Evolutionary conservation across 2,888 invertebrate species (phyloP).

Genomic region (Zaprionus lineosus): DNA sequence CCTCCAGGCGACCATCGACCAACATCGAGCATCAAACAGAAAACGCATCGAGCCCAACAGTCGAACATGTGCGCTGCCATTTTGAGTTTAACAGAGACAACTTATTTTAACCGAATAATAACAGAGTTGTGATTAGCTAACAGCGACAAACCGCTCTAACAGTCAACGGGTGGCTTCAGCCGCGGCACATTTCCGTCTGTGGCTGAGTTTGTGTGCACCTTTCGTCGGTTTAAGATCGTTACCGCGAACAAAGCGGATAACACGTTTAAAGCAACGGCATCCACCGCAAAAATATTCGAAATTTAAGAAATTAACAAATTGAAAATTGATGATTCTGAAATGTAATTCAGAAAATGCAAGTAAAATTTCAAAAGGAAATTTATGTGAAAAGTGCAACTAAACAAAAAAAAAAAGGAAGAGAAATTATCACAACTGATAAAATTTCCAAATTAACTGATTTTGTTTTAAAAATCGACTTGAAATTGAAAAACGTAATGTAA

Average conservation of each 20-base stretch:
- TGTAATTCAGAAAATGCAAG: conserved; percentile 42
- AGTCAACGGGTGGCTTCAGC: conserved; percentile 21
- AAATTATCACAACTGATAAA: conserved; percentile 16
- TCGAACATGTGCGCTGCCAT: conserved; percentile 43
- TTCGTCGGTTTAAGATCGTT: conserved; percentile 80
- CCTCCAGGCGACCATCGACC: too few relatives aligned
- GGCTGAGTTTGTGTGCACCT: conserved; percentile 79
- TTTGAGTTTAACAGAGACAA: conserved; percentile 42
- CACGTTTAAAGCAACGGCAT: conserved; percentile 18
- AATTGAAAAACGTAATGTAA: conserved; percentile 17
- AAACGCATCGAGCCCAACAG: background rate
- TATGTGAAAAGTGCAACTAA: conserved; percentile 23
- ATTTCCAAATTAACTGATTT: conserved; percentile 62
- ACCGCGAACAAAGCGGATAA: conserved; percentile 53
- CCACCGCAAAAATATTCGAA: conserved; percentile 25
- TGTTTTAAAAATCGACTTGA: conserved; percentile 79
- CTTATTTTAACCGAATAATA: too few relatives aligned
- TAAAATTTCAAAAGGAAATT: conserved; percentile 37
- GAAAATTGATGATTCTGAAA: conserved; percentile 25
- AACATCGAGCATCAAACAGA: background rate
- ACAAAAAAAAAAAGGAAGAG: conserved; percentile 15
- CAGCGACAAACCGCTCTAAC: conserved; percentile 16
- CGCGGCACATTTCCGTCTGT: conserved; percentile 28
- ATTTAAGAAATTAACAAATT: conserved; percentile 25
- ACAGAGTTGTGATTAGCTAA: conserved; percentile 28